Conservation (phyloP, 2,888 invertebrate species). For the Cyclophora punctaria region DNA sequence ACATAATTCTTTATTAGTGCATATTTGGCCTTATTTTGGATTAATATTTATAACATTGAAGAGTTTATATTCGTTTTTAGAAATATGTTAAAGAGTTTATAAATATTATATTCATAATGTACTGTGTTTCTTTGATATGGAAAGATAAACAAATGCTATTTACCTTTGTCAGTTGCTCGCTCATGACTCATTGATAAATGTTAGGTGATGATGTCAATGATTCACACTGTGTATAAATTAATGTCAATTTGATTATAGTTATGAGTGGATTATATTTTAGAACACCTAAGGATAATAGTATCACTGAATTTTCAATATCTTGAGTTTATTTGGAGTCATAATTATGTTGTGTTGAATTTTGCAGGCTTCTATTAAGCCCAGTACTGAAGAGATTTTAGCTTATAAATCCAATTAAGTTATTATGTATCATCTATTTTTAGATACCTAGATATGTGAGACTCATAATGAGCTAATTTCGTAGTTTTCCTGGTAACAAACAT, state of each 20-base stretch:
- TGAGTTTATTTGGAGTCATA: slow-evolving; percentile 1
- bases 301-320: too few relatives aligned
- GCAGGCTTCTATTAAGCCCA: too few relatives aligned
- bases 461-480: too few relatives aligned
- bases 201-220: slow-evolving; percentile 16
- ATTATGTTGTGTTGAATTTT: too few relatives aligned
- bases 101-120: too few relatives aligned
- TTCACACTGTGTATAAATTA: slow-evolving; percentile 14
- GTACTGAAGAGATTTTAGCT: too few relatives aligned
- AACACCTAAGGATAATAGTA: too few relatives aligned
- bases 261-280: background rate
- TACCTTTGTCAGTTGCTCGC: background rate
- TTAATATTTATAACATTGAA: background rate
- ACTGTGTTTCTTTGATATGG: background rate
- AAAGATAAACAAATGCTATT: slow-evolving; percentile 1
- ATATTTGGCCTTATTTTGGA: slow-evolving; percentile 5
- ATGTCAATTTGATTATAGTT: slow-evolving; percentile 5
- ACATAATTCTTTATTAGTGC: slow-evolving; percentile 1
- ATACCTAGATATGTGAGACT: too few relatives aligned
- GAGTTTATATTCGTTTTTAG: background rate
- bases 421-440: background rate
- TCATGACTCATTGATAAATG: slow-evolving; percentile 15
- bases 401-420: slow-evolving; percentile 1
- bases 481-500: too few relatives aligned
- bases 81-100: too few relatives aligned